Evolutionary conservation across 2,113 vertebrate genomes (phyloP).

Genomic region (Hylia prasina): DNA sequence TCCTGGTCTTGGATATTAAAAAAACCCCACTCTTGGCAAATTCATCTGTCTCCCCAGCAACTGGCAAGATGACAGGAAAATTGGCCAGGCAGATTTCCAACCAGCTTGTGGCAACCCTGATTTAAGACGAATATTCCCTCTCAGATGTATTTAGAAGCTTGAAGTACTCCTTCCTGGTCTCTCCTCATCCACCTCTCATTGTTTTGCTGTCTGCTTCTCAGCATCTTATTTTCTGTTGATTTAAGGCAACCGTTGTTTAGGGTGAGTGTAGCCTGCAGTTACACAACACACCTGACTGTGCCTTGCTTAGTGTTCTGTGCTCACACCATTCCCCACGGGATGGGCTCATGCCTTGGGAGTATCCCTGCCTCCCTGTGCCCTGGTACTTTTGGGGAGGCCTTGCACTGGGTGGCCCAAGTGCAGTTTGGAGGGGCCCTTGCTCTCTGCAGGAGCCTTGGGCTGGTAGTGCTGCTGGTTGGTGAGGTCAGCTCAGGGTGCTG

Average conservation of each 20-base stretch:
- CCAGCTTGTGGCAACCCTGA: conserved; percentile 17
- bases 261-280: neutral
- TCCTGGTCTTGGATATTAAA: neutral
- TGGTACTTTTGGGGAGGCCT: neutral
- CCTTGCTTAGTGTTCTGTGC: accelerated
- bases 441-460: neutral
- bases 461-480: too few species aligned
- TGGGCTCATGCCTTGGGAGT: neutral
- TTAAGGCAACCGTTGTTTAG: neutral
- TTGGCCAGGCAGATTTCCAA: conserved; percentile 20
- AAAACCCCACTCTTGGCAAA: neutral
- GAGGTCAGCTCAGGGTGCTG: neutral
- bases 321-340: neutral
- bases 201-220: neutral
- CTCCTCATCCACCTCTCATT: neutral
- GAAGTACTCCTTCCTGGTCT: neutral
- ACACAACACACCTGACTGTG: neutral
- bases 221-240: neutral
- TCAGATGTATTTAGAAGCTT: conserved; percentile 28
- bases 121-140: conserved; percentile 23
- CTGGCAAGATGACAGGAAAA: conserved; percentile 46
- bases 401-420: neutral
- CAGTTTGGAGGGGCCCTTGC: neutral
- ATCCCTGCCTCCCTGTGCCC: neutral
- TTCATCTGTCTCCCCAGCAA: conserved; percentile 31